Evolutionary conservation across 2,888 invertebrate genomes (phyloP).

Genomic region (Parnassius mnemosyne): DNA sequence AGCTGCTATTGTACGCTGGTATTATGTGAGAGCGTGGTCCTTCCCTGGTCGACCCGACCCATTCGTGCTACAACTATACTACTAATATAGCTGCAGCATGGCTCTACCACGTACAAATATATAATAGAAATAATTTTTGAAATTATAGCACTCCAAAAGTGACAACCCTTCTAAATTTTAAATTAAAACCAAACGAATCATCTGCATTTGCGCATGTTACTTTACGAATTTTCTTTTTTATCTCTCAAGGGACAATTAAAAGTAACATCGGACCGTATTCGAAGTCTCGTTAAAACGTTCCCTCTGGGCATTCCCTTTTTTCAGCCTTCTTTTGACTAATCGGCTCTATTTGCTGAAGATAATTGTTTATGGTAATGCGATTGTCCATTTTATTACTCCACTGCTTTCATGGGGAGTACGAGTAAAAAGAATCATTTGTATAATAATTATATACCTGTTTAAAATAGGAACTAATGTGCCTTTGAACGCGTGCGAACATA

Average conservation of each 20-base stretch:
- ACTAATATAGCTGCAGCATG: too few species aligned
- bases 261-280: slow-evolving; percentile 14
- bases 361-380: slow-evolving; percentile 2
- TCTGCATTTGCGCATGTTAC: slow-evolving; percentile 8
- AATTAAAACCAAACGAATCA: slow-evolving; percentile 4
- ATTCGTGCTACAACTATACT: too few species aligned
- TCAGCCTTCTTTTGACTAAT: slow-evolving; percentile 13
- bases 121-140: too few species aligned
- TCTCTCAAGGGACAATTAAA: slow-evolving; percentile 11
- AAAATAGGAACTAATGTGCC: too few species aligned
- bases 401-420: neutral
- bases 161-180: neutral
- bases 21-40: too few species aligned
- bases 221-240: neutral
- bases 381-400: neutral
- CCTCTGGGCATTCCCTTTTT: slow-evolving; percentile 2
- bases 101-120: too few species aligned
- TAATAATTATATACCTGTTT: too few species aligned
- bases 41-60: too few species aligned
- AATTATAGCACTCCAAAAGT: neutral
- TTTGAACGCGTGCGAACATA: too few species aligned
- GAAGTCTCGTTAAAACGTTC: slow-evolving; percentile 19
- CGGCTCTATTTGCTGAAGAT: slow-evolving; percentile 13
- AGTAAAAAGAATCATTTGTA: neutral
- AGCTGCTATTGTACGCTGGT: too few species aligned